Conservation (phyloP, 1,140 invertebrate genomes). For the Coelopa frigida region DNA sequence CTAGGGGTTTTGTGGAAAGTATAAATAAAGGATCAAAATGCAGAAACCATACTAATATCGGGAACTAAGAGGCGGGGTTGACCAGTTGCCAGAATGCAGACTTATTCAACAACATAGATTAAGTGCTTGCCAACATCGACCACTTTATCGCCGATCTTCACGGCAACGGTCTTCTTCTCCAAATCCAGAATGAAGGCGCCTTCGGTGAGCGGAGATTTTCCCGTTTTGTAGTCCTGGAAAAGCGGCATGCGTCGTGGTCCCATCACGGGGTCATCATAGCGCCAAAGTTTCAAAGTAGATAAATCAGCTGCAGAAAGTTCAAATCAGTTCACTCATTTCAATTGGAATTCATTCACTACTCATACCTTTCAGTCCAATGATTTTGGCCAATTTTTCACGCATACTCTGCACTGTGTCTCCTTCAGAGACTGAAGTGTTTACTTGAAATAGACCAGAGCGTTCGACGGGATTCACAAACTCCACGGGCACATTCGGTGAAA, state of each 20-base stretch:
- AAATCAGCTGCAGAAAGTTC: constrained; percentile 47
- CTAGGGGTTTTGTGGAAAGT: too few relatives aligned
- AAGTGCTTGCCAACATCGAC: constrained; percentile 39
- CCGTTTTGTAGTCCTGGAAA: constrained; percentile 53
- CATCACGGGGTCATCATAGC: constrained; percentile 66
- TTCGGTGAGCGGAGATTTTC: constrained; percentile 52
- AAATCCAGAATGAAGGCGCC: constrained; percentile 58
- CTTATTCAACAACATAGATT: constrained; percentile 46
- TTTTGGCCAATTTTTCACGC: constrained; percentile 55
- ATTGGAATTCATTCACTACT: constrained; percentile 2
- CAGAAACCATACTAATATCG: too few relatives aligned
- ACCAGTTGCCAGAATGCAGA: background rate
- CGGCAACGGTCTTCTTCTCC: constrained; percentile 36
- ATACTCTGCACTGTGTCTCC: constrained; percentile 60
- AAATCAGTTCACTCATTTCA: constrained; percentile 8
- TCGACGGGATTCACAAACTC: constrained; percentile 66
- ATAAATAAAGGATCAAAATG: too few relatives aligned
- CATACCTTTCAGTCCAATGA: constrained; percentile 56
- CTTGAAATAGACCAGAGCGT: constrained; percentile 62
- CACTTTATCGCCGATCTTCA: constrained; percentile 21
- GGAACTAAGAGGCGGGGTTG: too few relatives aligned
- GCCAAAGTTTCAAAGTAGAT: constrained; percentile 60
- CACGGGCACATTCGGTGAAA: constrained; percentile 55
- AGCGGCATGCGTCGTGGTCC: constrained; percentile 69
- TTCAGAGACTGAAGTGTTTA: constrained; percentile 55